Base-by-base conservation (phyloP, 2,113 vertebrate genomes). In the Nesoenas mayeri region DNA sequence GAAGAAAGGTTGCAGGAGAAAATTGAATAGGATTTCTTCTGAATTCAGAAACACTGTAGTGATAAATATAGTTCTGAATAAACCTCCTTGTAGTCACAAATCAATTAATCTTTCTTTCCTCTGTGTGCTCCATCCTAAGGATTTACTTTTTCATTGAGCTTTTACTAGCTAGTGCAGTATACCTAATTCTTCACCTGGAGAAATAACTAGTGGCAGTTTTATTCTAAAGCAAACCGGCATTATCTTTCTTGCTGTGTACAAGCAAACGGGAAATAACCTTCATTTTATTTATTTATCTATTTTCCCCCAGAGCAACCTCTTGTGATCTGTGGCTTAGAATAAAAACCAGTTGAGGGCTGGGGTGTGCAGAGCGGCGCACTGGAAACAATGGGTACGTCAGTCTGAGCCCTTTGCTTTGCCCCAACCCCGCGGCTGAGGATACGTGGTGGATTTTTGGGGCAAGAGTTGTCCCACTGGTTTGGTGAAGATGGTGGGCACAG, bases 31-130 rank as follows among this genome's bases (percentile, higher is more conserved):
- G 94, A 72, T 96, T 97, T 92, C 95, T 93, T 17, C 93, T 54
- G 94, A 96, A 97, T 97, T 96, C 96, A 95, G 70, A 81, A 96
- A 96, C 96, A 96, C 97, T 96, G 90, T 93, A 96, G 97, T 97
- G 97, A 97, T 97, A 97, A 97, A 98, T 98, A 97, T 20, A 67
- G 80, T 92, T 94, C 91, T 67, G 96, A 97, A 98, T 97, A 97
- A 97, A 94, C 94, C 93, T 94, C 83, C 93, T 94, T 70, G 19
- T 96, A 95, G 91, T 95, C 96, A 93, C 17, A 75, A 89, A 89
- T 93, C 97, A 97, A 97, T 96, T 96, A 89, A 97, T 97, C 97
- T 88, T 87, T 96, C 90, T 92, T 77, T 60, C 79, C 88, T 66
- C 85, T 12, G 11, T 75, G 79, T 3, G 5, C 85, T 94, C 70